phyloP scores from a whole-genome alignment of 2,113 vertebrate genomes.

The Crotalus viridis region DNA sequence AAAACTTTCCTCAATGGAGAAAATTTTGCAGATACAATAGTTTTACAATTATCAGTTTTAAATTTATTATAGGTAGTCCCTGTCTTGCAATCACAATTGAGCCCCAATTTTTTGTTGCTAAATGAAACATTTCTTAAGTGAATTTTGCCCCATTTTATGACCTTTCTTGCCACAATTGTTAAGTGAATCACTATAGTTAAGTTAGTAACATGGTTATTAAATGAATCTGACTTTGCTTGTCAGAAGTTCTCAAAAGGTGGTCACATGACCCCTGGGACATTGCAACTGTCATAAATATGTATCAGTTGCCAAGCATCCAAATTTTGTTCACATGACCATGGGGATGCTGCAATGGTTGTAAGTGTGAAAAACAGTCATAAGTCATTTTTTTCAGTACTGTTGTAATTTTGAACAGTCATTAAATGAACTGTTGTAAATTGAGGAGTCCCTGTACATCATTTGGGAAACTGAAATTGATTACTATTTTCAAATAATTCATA shows the following conservation, averaged over 20 bases:
- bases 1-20: background rate
- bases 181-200: background rate
- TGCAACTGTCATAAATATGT: background rate
- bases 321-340: background rate
- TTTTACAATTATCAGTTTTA: background rate
- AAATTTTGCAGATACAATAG: background rate
- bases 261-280: background rate
- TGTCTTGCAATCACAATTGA: background rate
- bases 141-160: background rate
- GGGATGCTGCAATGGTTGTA: background rate
- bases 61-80: background rate
- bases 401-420: background rate
- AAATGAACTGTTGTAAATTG: background rate
- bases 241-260: background rate
- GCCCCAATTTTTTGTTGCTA: background rate
- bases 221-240: background rate
- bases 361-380: background rate
- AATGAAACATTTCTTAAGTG: background rate
- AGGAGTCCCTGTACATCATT: background rate
- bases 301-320: background rate
- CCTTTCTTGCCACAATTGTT: background rate
- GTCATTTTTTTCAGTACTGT: background rate
- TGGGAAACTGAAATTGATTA: background rate
- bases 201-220: background rate
- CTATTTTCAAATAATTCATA: background rate